Base-by-base conservation (phyloP, 2,888 invertebrate genomes). In the Orgyia antiqua region DNA sequence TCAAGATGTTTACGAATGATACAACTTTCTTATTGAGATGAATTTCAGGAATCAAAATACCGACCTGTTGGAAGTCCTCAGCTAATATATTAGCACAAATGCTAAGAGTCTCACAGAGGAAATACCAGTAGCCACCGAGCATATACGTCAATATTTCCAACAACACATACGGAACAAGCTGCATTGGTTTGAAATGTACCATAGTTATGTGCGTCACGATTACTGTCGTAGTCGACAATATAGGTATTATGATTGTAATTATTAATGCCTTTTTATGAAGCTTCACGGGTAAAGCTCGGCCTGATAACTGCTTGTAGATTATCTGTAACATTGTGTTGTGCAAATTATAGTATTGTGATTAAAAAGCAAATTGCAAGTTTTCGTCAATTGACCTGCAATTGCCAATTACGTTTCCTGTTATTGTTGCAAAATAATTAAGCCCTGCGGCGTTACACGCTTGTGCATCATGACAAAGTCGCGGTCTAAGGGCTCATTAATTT, bases 121-220 rank as follows among this genome's bases (percentile, higher is more conserved):
- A 73, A 53, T 89, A 92, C 93, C 93, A 93, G 66, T 91, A 90
- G 0, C 91, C 92, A 0, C 92, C 92, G 24, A 92, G 65, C 61
- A 92, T 84, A 43, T 91, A 92, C 0, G 91, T 92, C 24, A 92
- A 62, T 24, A 90, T 90, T 57, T 92, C 92, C 47, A 93, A 70
- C 51, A 91, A 90, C 27, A 92, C 90, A 45, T 92, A 92, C 0
- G 92, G 92, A 15, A 92, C 70, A 1, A 91, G 88, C 69, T 92
- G 91, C 36, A 88, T 55, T 3, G 90, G 57, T 43, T 89, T 87
- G 58, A 92, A 91, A 56, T 91, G 88, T 0, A 89, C 89, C 92
- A 92, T 92, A 0, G 92, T 92, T 0, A 90, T 57, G 51, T 93
- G 92, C 0, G 91, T 92, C 15, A 92, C 86, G 7, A 92, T 73